Conservation (phyloP, 2,797 vertebrate genomes). For the Oreochromis grahami region DNA sequence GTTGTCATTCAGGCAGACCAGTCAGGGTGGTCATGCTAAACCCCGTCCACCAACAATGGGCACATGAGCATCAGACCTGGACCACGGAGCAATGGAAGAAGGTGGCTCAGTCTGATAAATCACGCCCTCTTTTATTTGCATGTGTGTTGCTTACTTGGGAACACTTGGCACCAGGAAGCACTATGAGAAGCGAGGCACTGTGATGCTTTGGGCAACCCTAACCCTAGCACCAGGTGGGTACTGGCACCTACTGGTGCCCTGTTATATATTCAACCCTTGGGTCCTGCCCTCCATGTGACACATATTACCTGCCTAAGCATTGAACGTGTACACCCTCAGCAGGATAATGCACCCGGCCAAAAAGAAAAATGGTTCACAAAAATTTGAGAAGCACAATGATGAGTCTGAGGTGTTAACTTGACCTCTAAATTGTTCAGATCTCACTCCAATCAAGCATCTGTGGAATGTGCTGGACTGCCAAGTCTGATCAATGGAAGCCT, state of each 20-base stretch:
- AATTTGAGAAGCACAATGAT: background rate
- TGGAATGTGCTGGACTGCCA: background rate
- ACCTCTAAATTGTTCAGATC: background rate
- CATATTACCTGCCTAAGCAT: background rate
- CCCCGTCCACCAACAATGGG: background rate
- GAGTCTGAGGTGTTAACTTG: background rate
- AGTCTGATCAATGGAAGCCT: background rate
- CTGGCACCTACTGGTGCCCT: background rate
- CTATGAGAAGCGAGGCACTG: background rate
- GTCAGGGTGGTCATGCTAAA: background rate
- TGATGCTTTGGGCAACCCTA: background rate
- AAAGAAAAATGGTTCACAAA: background rate
- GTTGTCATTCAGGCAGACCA: background rate
- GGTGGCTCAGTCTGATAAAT: background rate
- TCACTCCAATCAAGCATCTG: background rate
- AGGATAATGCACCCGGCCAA: background rate
- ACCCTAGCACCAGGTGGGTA: background rate
- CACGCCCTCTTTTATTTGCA: background rate
- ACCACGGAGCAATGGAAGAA: rapidly evolving
- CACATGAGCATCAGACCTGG: background rate
- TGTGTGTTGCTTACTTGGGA: background rate
- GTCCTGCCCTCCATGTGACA: background rate
- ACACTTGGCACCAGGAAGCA: background rate
- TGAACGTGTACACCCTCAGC: background rate
- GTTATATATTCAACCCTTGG: background rate